Evolutionary conservation across 2,888 invertebrate species (phyloP).

Genomic region (Cynaeus angustus): DNA sequence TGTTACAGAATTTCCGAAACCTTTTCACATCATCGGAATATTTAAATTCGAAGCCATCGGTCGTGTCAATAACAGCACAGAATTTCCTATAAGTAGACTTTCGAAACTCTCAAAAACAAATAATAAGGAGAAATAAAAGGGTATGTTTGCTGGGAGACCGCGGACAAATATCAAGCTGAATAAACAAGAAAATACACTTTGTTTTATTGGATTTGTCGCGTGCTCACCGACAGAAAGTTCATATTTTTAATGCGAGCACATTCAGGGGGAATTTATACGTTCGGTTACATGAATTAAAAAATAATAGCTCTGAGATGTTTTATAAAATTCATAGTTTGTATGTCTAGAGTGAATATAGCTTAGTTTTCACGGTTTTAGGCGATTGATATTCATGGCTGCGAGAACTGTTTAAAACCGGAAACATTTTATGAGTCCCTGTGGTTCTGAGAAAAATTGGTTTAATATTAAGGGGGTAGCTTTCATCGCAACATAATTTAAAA

Average conservation of each 20-base stretch:
- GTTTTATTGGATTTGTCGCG: slow-evolving; percentile 26
- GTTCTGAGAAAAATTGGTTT: too few species aligned
- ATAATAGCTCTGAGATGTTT: too few species aligned
- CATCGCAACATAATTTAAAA: too few species aligned
- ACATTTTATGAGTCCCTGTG: too few species aligned
- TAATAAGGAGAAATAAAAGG: neutral
- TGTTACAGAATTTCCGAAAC: neutral
- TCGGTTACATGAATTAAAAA: too few species aligned
- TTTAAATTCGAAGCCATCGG: neutral
- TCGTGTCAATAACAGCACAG: slow-evolving; percentile 1
- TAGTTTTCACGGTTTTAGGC: too few species aligned
- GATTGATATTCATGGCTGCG: too few species aligned
- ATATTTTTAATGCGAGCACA: neutral
- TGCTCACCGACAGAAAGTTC: neutral
- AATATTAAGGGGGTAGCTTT: too few species aligned
- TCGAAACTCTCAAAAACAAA: slow-evolving; percentile 5
- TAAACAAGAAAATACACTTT: slow-evolving; percentile 29
- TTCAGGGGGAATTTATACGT: neutral
- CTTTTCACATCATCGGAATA: neutral
- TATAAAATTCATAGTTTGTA: too few species aligned
- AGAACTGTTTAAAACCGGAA: too few species aligned
- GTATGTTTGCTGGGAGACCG: slow-evolving; percentile 1
- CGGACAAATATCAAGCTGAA: slow-evolving; percentile 18
- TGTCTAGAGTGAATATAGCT: too few species aligned
- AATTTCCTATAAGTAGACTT: too few species aligned